Conservation (phyloP, 23 tunicate species). For the Styela clava region DNA sequence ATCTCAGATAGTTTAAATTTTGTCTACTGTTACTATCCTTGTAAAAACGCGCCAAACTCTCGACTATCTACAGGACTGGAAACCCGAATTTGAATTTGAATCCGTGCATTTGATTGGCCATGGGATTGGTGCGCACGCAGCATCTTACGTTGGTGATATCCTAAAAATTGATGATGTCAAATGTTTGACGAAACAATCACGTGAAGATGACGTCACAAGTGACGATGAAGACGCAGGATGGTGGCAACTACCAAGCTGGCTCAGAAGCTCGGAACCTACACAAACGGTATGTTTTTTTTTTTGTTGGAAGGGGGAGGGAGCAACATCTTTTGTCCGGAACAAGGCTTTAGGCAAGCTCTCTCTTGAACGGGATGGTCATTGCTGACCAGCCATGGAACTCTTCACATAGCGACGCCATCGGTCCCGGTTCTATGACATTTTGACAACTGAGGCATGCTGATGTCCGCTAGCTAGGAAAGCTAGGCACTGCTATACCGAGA, state of each 20-base stretch:
- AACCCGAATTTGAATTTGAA: background rate
- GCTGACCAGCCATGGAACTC: too few relatives aligned
- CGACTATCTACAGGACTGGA: background rate
- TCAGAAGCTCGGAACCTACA: background rate
- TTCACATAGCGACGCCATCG: too few relatives aligned
- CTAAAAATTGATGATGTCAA: constrained; percentile 12
- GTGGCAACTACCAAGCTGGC: constrained; percentile 20
- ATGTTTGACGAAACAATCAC: background rate
- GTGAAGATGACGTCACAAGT: background rate
- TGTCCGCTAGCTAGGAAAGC: too few relatives aligned
- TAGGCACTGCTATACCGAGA: too few relatives aligned
- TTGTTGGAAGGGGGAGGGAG: background rate
- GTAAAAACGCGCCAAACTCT: too few relatives aligned
- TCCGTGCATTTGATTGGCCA: constrained; percentile 35
- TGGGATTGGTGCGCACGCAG: constrained; percentile 29
- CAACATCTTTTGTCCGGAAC: too few relatives aligned
- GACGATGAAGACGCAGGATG: constrained; percentile 9
- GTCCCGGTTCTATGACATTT: too few relatives aligned
- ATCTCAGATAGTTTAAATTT: too few relatives aligned
- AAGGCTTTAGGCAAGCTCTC: too few relatives aligned
- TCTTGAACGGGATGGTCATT: too few relatives aligned
- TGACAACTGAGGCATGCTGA: too few relatives aligned
- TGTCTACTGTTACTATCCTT: too few relatives aligned
- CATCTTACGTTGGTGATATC: background rate
- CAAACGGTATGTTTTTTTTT: background rate